A percentile compares a stretch with the other conserved stretches of the same genome.
Evolutionary conservation across 30 jellyfish, hydroid and myxozoan species (phyloP).

Genomic region (Aurelia aurita): DNA sequence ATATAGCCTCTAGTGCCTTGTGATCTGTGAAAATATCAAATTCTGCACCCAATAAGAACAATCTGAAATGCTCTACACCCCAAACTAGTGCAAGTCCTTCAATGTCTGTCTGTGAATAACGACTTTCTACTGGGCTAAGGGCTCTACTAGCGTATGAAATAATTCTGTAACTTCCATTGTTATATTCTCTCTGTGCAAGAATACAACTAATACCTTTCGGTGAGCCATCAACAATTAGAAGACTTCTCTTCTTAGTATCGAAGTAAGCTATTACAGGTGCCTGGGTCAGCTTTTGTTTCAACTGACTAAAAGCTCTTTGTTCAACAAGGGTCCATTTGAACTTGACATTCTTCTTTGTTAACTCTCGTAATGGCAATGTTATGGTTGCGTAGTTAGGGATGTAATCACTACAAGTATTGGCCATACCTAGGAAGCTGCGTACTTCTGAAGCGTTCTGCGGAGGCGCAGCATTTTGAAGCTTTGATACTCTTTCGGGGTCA

Average conservation of each 20-base stretch:
- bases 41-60: conserved; percentile 6
- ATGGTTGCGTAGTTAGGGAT: conserved; percentile 21
- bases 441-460: conserved; percentile 48
- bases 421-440: conserved; percentile 39
- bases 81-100: conserved; percentile 47
- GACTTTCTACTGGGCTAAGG: no score
- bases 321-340: conserved; percentile 28
- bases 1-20: conserved; percentile 25
- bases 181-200: no score
- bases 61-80: conserved; percentile 25
- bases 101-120: conserved; percentile 30
- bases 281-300: no score
- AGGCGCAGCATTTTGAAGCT: conserved; percentile 18
- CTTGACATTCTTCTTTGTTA: conserved; percentile 17
- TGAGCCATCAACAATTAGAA: no score
- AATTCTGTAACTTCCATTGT: no score
- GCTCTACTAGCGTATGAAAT: no score
- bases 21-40: conserved; percentile 32
- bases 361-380: conserved; percentile 31
- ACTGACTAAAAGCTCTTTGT: conserved; percentile 38
- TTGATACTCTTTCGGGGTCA: conserved; percentile 35
- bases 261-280: no score
- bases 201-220: no score
- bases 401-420: conserved; percentile 25
- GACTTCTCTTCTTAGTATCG: no score